Conservation (phyloP, 2,888 invertebrate genomes). For the Xestia xanthographa region DNA sequence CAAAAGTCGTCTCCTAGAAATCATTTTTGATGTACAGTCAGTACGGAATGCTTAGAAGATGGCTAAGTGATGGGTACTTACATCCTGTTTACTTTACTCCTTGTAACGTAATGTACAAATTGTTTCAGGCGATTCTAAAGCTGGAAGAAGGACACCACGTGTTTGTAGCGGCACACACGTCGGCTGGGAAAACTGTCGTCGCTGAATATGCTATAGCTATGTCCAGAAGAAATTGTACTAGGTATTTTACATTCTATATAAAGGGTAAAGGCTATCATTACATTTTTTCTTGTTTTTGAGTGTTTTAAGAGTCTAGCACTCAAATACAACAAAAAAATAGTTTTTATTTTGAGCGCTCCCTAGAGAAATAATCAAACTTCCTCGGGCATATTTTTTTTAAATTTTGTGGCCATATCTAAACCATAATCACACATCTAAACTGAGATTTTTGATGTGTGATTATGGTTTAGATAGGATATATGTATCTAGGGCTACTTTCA, state of each 20-base stretch:
- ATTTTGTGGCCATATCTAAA: no score
- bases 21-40: background rate
- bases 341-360: no score
- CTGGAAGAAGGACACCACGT: conserved; percentile 98
- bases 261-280: no score
- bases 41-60: background rate
- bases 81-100: background rate
- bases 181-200: conserved; percentile 99
- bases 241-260: conserved; percentile 84
- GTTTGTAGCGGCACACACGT: conserved; percentile 99
- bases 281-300: no score
- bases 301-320: no score
- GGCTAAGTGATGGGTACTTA: background rate
- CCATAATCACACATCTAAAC: no score
- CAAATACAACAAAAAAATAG: no score
- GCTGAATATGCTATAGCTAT: conserved; percentile 99
- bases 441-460: no score
- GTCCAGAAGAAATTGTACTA: conserved; percentile 97
- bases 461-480: no score
- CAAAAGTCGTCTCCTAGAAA: background rate
- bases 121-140: conserved; percentile 95
- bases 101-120: background rate
- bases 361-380: no score
- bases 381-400: no score
- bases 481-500: no score